A percentile compares a stretch with the other conserved stretches of the same genome.
phyloP scores from a whole-genome alignment of 2,113 vertebrate species.

The Genyomyrus donnyi region DNA sequence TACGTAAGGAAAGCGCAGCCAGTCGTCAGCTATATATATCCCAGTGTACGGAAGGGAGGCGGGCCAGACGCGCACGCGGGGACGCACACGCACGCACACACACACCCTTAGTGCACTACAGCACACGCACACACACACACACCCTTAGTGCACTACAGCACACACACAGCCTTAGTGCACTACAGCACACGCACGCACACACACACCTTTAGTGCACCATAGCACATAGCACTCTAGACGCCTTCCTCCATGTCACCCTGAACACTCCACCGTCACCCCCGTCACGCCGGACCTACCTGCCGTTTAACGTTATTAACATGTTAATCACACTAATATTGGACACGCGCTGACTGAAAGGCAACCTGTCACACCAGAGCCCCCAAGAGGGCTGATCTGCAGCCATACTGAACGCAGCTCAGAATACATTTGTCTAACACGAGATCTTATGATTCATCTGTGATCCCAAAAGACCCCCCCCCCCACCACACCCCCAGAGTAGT shows the following conservation, averaged over 20 bases:
- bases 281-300: not conserved
- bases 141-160: not conserved
- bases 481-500: not conserved
- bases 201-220: not conserved
- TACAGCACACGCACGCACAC: not conserved
- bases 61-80: not conserved
- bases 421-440: conserved; percentile 52
- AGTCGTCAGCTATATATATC: conserved; percentile 22
- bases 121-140: not conserved
- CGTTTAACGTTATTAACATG: not conserved
- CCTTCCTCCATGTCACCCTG: conserved; percentile 4
- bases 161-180: not conserved
- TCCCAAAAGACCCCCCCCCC: conserved; percentile 30
- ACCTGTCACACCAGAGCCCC: not conserved
- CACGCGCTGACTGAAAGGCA: not conserved
- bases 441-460: conserved; percentile 29
- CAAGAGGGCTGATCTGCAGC: not conserved
- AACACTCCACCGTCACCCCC: not conserved
- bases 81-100: not conserved
- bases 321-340: not conserved
- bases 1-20: conserved; percentile 45
- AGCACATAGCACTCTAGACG: not conserved
- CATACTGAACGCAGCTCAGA: conserved; percentile 46
- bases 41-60: not conserved
- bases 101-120: not conserved